phyloP scores from a whole-genome alignment of 92 coral and sea anemone species.

The Epizoanthus stellaris region DNA sequence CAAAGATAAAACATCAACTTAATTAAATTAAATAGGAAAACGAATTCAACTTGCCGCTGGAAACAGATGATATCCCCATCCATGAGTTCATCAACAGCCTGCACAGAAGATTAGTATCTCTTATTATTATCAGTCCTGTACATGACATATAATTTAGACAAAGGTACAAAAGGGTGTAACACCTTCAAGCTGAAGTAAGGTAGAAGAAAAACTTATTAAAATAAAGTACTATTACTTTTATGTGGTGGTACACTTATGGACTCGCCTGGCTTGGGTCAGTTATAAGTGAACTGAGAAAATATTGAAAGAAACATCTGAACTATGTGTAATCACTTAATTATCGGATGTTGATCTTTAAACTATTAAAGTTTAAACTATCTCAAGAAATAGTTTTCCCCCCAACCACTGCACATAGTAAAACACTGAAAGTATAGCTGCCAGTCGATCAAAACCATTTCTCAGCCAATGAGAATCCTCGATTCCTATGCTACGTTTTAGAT shows the following conservation, averaged over 20 bases:
- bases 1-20: neutral
- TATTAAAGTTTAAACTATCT: no score
- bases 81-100: constrained; percentile 97
- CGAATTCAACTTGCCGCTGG: constrained; percentile 71
- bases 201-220: neutral
- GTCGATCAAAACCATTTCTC: neutral
- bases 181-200: neutral
- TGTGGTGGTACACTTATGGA: no score
- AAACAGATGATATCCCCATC: constrained; percentile 97
- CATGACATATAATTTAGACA: neutral
- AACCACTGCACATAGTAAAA: no score
- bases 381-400: no score
- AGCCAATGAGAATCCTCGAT: neutral
- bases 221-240: no score
- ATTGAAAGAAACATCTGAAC: no score
- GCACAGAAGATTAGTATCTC: neutral
- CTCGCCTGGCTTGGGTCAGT: no score
- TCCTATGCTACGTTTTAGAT: no score
- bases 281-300: no score
- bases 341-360: no score
- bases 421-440: neutral
- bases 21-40: neutral
- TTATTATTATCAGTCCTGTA: neutral
- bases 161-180: neutral
- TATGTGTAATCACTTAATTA: neutral